Evolutionary conservation across 2,888 invertebrate genomes (phyloP).

Genomic region (Volucella inanis): DNA sequence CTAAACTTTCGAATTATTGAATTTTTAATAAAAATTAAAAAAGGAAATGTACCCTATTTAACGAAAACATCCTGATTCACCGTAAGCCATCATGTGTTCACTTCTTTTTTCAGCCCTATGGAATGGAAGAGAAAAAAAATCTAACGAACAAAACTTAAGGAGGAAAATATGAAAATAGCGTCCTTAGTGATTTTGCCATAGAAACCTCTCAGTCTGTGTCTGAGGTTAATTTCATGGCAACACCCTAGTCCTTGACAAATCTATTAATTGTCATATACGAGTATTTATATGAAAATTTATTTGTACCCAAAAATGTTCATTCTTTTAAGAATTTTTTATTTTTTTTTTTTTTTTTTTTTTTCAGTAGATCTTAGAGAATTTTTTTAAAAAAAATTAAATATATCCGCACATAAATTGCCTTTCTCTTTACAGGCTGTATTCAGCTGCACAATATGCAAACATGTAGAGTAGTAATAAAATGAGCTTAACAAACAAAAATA

Average conservation of each 20-base stretch:
- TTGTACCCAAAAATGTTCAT: neutral
- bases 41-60: neutral
- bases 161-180: conserved; percentile 54
- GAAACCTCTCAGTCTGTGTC: conserved; percentile 61
- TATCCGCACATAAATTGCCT: neutral
- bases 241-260: conserved; percentile 77
- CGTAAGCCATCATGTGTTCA: conserved; percentile 19
- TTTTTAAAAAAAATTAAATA: neutral
- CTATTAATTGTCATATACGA: conserved; percentile 35
- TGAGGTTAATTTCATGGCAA: conserved; percentile 82
- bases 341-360: conserved; percentile 16
- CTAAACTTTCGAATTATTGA: conserved; percentile 29
- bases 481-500: conserved; percentile 35
- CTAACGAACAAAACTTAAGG: neutral
- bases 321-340: neutral
- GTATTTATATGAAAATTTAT: neutral
- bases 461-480: conserved; percentile 40
- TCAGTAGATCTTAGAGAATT: neutral
- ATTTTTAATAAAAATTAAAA: neutral
- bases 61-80: conserved; percentile 15
- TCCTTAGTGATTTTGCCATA: conserved; percentile 73
- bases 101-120: conserved; percentile 14
- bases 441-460: conserved; percentile 40
- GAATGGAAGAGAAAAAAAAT: neutral
- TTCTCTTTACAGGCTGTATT: conserved; percentile 64